These are phyloP conservation scores for Dasyprocta punctata DNA, from an alignment of 2,113 vertebrate species.

Conservation along the genomic window DNA sequence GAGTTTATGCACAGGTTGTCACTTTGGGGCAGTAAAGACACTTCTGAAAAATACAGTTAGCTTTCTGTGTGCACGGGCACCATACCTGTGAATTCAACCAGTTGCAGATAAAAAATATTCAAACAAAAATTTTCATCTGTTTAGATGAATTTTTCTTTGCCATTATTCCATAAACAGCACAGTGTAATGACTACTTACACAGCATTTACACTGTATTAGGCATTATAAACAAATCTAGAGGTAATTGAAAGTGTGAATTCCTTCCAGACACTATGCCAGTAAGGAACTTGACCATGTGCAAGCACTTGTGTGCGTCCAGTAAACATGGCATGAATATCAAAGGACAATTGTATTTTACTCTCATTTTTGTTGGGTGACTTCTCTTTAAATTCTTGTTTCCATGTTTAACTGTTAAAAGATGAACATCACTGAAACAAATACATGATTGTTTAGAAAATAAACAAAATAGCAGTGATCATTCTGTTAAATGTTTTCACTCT, in stretches of 20 bases:
- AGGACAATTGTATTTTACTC: not conserved
- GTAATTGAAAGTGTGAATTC: not conserved
- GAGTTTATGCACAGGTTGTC: not conserved
- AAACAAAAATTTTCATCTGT: not conserved
- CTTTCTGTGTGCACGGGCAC: not conserved
- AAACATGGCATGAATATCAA: not conserved
- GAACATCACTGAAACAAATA: not conserved
- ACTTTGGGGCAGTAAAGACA: not conserved
- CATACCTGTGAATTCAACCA: not conserved
- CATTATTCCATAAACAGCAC: not conserved
- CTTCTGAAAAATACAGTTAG: not conserved
- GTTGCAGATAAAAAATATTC: not conserved
- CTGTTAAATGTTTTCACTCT: not conserved
- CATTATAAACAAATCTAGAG: not conserved
- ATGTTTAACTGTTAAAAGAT: not conserved
- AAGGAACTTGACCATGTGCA: not conserved
- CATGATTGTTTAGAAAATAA: not conserved
- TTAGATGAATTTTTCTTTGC: not conserved
- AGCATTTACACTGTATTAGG: not conserved
- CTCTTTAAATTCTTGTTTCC: not conserved
- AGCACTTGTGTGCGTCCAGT: not conserved
- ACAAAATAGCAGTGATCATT: not conserved
- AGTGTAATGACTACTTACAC: not conserved
- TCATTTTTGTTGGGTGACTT: not conserved
- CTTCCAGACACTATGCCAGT: not conserved